Conservation (phyloP, 2,888 invertebrate species). For the Taenaris catops region DNA sequence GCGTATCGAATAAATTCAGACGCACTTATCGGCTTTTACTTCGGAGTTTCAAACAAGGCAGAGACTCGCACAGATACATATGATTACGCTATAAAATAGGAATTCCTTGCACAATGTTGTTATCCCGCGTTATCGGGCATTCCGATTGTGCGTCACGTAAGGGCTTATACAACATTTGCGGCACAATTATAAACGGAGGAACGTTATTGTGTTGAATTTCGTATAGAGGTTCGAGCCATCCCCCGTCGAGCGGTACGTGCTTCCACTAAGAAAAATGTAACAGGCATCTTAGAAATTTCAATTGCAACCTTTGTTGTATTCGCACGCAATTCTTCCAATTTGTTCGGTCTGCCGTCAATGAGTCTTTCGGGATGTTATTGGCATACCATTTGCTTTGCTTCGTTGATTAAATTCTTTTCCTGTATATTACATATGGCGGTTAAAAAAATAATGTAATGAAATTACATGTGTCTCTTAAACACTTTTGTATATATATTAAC, state of each 20-base stretch:
- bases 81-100: slow-evolving; percentile 24
- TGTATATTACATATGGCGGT: too few species aligned
- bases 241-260: slow-evolving; percentile 63
- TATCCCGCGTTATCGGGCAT: slow-evolving; percentile 24
- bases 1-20: slow-evolving; percentile 21
- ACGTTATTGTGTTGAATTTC: slow-evolving; percentile 47
- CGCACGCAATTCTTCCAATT: slow-evolving; percentile 59
- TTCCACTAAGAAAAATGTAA: slow-evolving; percentile 64
- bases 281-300: slow-evolving; percentile 73
- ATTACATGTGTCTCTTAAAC: too few species aligned
- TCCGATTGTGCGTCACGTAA: slow-evolving; percentile 45
- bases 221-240: slow-evolving; percentile 44
- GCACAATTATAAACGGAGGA: slow-evolving; percentile 50
- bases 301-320: slow-evolving; percentile 67
- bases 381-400: slow-evolving; percentile 59
- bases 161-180: slow-evolving; percentile 44
- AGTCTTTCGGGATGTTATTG: slow-evolving; percentile 65
- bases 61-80: slow-evolving; percentile 24
- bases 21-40: slow-evolving; percentile 22
- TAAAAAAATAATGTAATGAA: too few species aligned
- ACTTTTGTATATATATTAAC: too few species aligned
- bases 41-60: slow-evolving; percentile 20
- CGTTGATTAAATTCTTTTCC: slow-evolving; percentile 72
- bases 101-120: slow-evolving; percentile 25
- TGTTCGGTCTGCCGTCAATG: slow-evolving; percentile 59